Conservation (phyloP, 2,113 vertebrate genomes). For the Pithys albifrons region DNA sequence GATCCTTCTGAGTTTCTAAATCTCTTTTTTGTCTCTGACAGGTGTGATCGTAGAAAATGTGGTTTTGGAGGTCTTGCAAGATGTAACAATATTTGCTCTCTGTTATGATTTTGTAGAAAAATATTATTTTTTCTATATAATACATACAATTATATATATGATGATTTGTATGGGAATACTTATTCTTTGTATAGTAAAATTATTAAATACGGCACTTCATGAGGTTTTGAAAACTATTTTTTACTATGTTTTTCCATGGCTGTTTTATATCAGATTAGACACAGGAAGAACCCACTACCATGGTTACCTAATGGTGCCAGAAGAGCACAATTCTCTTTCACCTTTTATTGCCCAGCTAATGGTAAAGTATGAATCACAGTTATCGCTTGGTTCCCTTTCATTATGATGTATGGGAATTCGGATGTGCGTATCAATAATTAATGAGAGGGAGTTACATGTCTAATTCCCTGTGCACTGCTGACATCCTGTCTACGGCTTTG, state of each 20-base stretch:
- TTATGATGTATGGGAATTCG: not conserved
- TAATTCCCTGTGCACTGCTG: constrained; percentile 41
- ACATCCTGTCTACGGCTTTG: constrained; percentile 62
- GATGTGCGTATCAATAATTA: constrained; percentile 27
- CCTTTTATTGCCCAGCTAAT: not conserved
- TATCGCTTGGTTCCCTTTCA: not conserved
- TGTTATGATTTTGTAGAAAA: not conserved
- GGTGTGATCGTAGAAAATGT: not conserved
- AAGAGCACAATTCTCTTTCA: not conserved
- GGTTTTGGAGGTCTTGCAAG: not conserved
- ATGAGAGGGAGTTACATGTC: constrained; percentile 31
- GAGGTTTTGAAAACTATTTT: not conserved
- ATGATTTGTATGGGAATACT: not conserved
- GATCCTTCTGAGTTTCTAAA: not conserved
- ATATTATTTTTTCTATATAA: not conserved
- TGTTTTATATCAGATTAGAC: not conserved
- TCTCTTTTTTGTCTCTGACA: not conserved
- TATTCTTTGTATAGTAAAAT: not conserved
- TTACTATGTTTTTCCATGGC: not conserved
- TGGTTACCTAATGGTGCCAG: not conserved
- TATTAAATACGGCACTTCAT: not conserved
- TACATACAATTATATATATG: not conserved
- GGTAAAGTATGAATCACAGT: constrained; percentile 12
- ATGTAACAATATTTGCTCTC: not conserved
- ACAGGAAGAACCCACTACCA: not conserved